These are phyloP conservation scores for Caenorhabditis angaria DNA, from an alignment of 2,888 invertebrate genomes.

Conservation along the genomic window DNA sequence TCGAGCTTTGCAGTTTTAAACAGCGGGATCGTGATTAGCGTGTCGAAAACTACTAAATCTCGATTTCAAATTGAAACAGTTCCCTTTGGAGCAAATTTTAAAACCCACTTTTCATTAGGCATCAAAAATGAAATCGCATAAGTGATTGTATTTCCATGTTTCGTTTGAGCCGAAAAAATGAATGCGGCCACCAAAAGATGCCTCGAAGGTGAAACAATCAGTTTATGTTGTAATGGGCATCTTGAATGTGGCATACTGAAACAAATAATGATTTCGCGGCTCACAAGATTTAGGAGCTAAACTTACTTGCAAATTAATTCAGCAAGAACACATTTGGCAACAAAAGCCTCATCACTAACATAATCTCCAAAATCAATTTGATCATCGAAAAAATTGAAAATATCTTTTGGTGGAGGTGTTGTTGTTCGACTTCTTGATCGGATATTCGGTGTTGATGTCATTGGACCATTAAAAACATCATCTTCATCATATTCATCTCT, in stretches of 20 bases:
- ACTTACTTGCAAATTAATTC: conserved; percentile 68
- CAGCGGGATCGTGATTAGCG: no score
- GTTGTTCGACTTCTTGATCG: conserved; percentile 6
- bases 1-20: no score
- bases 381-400: conserved; percentile 53
- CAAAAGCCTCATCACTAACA: conserved; percentile 62
- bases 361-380: conserved; percentile 43
- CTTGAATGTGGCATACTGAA: conserved; percentile 33
- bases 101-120: conserved; percentile 44
- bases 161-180: conserved; percentile 55
- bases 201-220: conserved; percentile 60
- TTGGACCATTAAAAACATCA: conserved; percentile 18
- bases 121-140: conserved; percentile 65
- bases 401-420: conserved; percentile 30
- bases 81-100: no score
- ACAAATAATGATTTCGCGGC: neutral
- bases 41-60: no score
- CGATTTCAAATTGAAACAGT: no score
- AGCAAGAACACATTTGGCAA: conserved; percentile 66
- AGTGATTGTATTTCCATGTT: conserved; percentile 46
- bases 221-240: conserved; percentile 59
- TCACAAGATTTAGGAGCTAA: neutral
- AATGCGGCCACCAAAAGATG: conserved; percentile 59
- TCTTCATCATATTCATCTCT: conserved; percentile 8
- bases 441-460: conserved; percentile 34